Conservation (phyloP, 2,113 vertebrate genomes). For the Sarotherodon lohbergeri region DNA sequence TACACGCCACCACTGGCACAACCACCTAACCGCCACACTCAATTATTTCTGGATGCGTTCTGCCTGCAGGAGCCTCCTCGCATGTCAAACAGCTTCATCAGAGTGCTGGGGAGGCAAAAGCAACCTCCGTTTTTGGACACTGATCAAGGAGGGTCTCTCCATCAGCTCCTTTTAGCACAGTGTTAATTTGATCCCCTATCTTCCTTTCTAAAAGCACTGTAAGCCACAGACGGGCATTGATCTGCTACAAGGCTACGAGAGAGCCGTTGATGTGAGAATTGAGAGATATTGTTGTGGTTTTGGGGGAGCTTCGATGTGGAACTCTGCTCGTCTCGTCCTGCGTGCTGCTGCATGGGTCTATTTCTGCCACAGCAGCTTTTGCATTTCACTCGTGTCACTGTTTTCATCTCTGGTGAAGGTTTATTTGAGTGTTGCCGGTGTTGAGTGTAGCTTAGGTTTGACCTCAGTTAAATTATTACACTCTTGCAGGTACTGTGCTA, state of each 20-base stretch:
- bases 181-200: slow-evolving; percentile 23
- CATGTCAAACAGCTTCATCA: slow-evolving; percentile 48
- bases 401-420: neutral
- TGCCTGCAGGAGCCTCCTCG: slow-evolving; percentile 38
- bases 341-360: neutral
- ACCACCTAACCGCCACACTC: slow-evolving; percentile 41
- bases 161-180: neutral
- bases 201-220: slow-evolving; percentile 6
- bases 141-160: slow-evolving; percentile 31
- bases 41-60: slow-evolving; percentile 42
- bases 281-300: slow-evolving; percentile 6
- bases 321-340: neutral
- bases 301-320: neutral
- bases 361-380: slow-evolving; percentile 8
- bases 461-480: neutral
- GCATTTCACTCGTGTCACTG: neutral
- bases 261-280: neutral
- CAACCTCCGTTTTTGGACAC: slow-evolving; percentile 39
- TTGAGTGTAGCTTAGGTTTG: neutral
- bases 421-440: neutral
- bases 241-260: neutral
- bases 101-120: neutral
- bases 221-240: slow-evolving; percentile 2
- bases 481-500: neutral
- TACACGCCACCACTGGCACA: slow-evolving; percentile 34